These are phyloP conservation scores for Eulacestoma nigropectus DNA, from an alignment of 2,113 vertebrate genomes.

Conservation along the genomic window DNA sequence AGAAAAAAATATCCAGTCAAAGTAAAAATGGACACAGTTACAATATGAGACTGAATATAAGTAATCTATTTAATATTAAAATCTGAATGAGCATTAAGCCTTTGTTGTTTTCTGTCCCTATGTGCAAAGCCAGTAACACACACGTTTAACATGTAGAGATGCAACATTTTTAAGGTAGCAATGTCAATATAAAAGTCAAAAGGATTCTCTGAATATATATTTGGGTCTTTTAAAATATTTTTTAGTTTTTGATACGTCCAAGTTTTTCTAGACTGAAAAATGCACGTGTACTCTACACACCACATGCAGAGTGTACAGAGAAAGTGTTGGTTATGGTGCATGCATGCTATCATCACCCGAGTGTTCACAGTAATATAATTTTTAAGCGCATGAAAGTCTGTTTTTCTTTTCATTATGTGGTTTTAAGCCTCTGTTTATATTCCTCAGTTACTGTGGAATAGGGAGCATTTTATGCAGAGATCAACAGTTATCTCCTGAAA, in stretches of 20 bases:
- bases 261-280: not conserved
- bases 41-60: not conserved
- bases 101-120: not conserved
- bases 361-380: not conserved
- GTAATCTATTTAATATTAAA: not conserved
- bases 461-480: not conserved
- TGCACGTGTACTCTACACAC: rapidly evolving
- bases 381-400: not conserved
- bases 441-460: not conserved
- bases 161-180: not conserved
- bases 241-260: not conserved
- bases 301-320: not conserved
- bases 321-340: not conserved
- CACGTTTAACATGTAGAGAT: not conserved
- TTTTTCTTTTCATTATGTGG: not conserved
- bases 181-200: not conserved
- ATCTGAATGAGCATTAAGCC: not conserved
- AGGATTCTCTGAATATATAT: not conserved
- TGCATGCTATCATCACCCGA: not conserved
- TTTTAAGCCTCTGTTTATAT: not conserved
- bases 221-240: not conserved
- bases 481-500: not conserved
- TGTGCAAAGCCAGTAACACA: not conserved
- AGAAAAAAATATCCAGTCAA: not conserved
- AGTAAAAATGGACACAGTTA: not conserved